Evolutionary conservation across 2,888 invertebrate genomes (phyloP).

Genomic region (Andrena bicolor): DNA sequence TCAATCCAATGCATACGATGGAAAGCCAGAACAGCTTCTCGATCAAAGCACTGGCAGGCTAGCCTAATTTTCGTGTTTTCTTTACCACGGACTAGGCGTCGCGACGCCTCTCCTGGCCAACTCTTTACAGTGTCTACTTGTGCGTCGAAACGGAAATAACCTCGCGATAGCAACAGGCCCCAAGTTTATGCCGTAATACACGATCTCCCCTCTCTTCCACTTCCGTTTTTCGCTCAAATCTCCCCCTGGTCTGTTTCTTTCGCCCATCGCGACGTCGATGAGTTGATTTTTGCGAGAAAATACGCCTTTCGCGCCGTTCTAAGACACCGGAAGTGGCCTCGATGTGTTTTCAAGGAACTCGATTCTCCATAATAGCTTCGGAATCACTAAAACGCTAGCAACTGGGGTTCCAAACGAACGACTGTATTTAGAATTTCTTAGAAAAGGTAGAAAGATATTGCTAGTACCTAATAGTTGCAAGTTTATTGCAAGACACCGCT

Average conservation of each 20-base stretch:
- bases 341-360: slow-evolving; percentile 8
- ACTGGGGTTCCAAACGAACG: not conserved
- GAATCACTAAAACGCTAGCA: not conserved
- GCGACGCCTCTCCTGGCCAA: slow-evolving; percentile 38
- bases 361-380: slow-evolving; percentile 16
- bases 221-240: slow-evolving; percentile 38
- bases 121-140: slow-evolving; percentile 34
- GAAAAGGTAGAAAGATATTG: not conserved
- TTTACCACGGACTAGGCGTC: slow-evolving; percentile 39
- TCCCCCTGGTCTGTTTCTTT: slow-evolving; percentile 14
- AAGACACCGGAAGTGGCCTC: slow-evolving; percentile 18
- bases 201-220: slow-evolving; percentile 20
- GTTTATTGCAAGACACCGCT: too few species aligned
- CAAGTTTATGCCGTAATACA: slow-evolving; percentile 59
- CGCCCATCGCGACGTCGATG: slow-evolving; percentile 11
- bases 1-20: not conserved
- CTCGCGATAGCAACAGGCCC: slow-evolving; percentile 50
- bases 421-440: slow-evolving; percentile 2
- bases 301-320: slow-evolving; percentile 22
- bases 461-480: too few species aligned
- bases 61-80: slow-evolving; percentile 50
- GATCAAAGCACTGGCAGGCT: not conserved
- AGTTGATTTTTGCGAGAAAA: slow-evolving; percentile 44
- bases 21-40: not conserved
- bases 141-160: slow-evolving; percentile 66